Percentiles rank a stretch among this genome's conserved stretches.
phyloP scores from a whole-genome alignment of 1,140 invertebrate genomes.

The Nomia melanderi region DNA sequence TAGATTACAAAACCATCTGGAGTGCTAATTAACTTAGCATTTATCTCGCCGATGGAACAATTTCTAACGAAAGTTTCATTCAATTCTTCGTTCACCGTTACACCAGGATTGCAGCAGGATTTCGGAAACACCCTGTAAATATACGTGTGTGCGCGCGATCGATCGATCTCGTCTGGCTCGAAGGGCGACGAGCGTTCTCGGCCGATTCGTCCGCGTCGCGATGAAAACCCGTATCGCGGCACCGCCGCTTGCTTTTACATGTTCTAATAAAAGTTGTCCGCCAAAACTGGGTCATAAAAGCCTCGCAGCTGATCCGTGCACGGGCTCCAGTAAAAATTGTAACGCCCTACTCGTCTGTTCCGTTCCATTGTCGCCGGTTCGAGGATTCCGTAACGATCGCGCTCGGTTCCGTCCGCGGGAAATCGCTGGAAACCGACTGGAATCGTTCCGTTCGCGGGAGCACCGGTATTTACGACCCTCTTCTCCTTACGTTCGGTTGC shows the following conservation, averaged over 20 bases:
- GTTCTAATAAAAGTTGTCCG: slow-evolving; percentile 36
- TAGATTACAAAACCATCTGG: too few relatives aligned
- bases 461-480: too few relatives aligned
- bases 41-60: too few relatives aligned
- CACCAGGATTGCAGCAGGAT: too few relatives aligned
- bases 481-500: too few relatives aligned
- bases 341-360: neutral
- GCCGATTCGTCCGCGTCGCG: neutral
- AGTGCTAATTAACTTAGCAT: too few relatives aligned
- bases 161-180: neutral
- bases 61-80: too few relatives aligned
- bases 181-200: neutral
- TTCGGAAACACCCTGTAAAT: too few relatives aligned
- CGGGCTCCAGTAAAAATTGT: slow-evolving; percentile 13
- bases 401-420: too few relatives aligned
- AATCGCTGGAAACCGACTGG: neutral
- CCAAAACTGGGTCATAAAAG: slow-evolving; percentile 42
- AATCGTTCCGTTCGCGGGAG: neutral
- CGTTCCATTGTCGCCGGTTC: neutral
- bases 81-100: too few relatives aligned
- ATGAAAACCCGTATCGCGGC: slow-evolving; percentile 24
- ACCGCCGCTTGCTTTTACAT: slow-evolving; percentile 11
- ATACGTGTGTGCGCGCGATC: too few relatives aligned
- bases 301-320: slow-evolving; percentile 34
- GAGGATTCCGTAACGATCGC: slow-evolving; percentile 7